Evolutionary conservation across 2,888 invertebrate species (phyloP).

Genomic region (Apamea crenata): DNA sequence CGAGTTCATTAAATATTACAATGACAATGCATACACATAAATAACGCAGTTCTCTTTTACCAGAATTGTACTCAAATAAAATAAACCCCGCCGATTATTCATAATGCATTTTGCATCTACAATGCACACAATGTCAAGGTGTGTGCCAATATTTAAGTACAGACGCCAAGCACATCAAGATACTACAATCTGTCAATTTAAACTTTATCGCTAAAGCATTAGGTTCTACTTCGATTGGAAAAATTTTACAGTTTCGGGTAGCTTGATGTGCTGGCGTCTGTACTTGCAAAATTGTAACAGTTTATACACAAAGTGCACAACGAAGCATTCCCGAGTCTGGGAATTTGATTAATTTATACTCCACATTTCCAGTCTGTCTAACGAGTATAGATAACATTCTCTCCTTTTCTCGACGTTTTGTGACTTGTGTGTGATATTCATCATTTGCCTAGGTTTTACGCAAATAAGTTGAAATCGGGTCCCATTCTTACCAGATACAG

Average conservation of each 20-base stretch:
- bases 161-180: too few relatives aligned
- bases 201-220: too few relatives aligned
- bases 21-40: conserved; percentile 5
- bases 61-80: background rate
- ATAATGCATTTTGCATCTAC: conserved; percentile 19
- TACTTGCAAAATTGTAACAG: conserved; percentile 18
- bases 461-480: background rate
- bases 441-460: background rate
- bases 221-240: too few relatives aligned
- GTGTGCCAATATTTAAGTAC: conserved; percentile 8
- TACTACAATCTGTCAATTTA: too few relatives aligned
- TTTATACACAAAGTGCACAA: conserved; percentile 9
- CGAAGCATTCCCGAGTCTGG: conserved; percentile 33
- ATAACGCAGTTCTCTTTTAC: background rate
- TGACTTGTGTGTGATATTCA: background rate
- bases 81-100: background rate
- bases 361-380: background rate
- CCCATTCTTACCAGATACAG: background rate
- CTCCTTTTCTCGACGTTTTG: background rate
- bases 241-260: too few relatives aligned
- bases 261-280: too few relatives aligned
- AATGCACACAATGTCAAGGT: conserved; percentile 15
- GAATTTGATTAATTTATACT: conserved; percentile 16
- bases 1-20: background rate
- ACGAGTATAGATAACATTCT: background rate